Conservation (phyloP, 2,888 invertebrate species). For the Stenoptilia bipunctidactyla region DNA sequence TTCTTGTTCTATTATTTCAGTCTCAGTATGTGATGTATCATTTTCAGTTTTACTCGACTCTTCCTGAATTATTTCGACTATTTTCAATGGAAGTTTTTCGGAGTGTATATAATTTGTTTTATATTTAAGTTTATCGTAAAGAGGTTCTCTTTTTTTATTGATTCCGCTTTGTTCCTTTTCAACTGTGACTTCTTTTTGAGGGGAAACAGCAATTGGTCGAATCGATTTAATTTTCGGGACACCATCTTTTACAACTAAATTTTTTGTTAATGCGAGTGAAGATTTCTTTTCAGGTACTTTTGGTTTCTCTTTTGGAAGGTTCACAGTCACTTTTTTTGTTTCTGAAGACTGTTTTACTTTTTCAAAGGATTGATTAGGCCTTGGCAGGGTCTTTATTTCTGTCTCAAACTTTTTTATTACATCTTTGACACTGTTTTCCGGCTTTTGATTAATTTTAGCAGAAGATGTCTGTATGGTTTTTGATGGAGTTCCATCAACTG, state of each 20-base stretch:
- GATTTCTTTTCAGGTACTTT: slow-evolving; percentile 74
- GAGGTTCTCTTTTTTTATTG: slow-evolving; percentile 39
- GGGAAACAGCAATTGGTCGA: slow-evolving; percentile 24
- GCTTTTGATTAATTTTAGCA: slow-evolving; percentile 20
- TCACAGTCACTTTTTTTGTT: slow-evolving; percentile 31
- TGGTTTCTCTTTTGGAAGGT: slow-evolving; percentile 57
- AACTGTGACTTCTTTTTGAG: slow-evolving; percentile 21
- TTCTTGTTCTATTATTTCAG: neutral
- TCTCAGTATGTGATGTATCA: slow-evolving; percentile 4
- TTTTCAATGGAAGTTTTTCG: slow-evolving; percentile 49
- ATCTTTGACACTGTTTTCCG: slow-evolving; percentile 48
- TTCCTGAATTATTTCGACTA: slow-evolving; percentile 62
- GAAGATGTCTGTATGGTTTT: slow-evolving; percentile 22
- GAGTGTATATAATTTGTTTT: slow-evolving; percentile 61
- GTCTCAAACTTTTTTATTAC: slow-evolving; percentile 63
- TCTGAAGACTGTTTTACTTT: slow-evolving; percentile 52
- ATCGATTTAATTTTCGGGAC: slow-evolving; percentile 63
- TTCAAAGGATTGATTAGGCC: slow-evolving; percentile 19
- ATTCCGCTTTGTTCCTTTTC: slow-evolving; percentile 19
- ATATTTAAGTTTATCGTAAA: slow-evolving; percentile 55
- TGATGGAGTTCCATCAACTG: slow-evolving; percentile 44
- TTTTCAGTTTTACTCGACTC: slow-evolving; percentile 35
- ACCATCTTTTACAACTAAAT: slow-evolving; percentile 63
- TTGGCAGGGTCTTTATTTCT: slow-evolving; percentile 51
- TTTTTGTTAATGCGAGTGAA: slow-evolving; percentile 63